Conservation (phyloP, 2,888 invertebrate species). For the Pandemis heparana region DNA sequence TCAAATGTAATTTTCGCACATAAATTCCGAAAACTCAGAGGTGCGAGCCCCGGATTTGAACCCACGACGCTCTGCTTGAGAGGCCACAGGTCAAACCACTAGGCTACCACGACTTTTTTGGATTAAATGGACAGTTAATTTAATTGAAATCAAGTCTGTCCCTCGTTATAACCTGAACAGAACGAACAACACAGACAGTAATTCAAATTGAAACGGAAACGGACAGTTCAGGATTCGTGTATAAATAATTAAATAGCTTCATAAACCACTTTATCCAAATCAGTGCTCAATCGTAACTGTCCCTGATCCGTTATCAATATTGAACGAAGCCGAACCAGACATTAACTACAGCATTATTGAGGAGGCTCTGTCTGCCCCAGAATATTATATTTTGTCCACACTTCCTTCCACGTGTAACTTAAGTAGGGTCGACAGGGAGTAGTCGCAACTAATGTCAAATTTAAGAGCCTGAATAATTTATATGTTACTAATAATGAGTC, state of each 20-base stretch:
- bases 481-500: neutral
- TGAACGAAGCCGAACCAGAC: conserved; percentile 55
- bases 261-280: conserved; percentile 29
- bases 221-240: neutral
- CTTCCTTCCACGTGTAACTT: conserved; percentile 25
- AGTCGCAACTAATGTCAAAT: conserved; percentile 23
- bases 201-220: conserved; percentile 21
- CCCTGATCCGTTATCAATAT: conserved; percentile 47
- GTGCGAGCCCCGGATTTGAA: too few relatives aligned
- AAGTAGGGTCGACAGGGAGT: conserved; percentile 28
- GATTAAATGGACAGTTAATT: too few relatives aligned
- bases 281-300: conserved; percentile 24
- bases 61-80: too few relatives aligned
- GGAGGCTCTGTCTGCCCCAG: conserved; percentile 48
- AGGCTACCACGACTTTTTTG: too few relatives aligned
- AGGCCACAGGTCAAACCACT: too few relatives aligned
- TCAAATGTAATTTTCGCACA: too few relatives aligned
- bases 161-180: neutral
- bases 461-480: conserved; percentile 27
- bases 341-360: conserved; percentile 62
- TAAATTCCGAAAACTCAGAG: too few relatives aligned
- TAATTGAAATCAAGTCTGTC: neutral
- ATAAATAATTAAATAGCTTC: conserved; percentile 11
- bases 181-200: conserved; percentile 10
- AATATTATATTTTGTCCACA: conserved; percentile 42